Percentiles rank a stretch among this genome's conserved stretches.
Evolutionary conservation across 2,888 invertebrate genomes (phyloP).

Genomic region (Andrena dorsata): DNA sequence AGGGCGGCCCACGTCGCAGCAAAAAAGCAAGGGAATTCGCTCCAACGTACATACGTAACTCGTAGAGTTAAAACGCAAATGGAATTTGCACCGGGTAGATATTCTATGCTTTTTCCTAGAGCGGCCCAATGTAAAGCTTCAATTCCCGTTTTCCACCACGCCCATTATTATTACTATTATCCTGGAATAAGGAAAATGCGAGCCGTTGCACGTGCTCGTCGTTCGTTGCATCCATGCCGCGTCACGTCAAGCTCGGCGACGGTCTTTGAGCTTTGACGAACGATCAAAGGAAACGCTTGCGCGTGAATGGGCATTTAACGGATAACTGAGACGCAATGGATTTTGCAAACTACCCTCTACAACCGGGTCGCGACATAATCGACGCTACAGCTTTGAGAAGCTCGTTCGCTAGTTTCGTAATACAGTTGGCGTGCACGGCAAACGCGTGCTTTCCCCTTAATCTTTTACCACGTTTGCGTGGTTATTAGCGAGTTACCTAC

Average conservation of each 20-base stretch:
- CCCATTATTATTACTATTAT: conserved; percentile 49
- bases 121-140: not conserved
- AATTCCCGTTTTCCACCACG: conserved; percentile 11
- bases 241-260: not conserved
- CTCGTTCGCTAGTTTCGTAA: too few relatives aligned
- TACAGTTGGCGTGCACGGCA: too few relatives aligned
- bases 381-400: too few relatives aligned
- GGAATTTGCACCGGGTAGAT: conserved; percentile 9
- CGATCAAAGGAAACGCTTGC: not conserved
- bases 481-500: too few relatives aligned
- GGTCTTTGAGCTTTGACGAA: not conserved
- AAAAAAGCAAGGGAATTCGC: not conserved
- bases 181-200: not conserved
- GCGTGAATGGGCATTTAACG: not conserved
- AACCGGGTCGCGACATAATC: too few relatives aligned
- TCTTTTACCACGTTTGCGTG: too few relatives aligned
- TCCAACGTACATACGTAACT: not conserved
- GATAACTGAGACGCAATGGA: not conserved
- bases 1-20: too few relatives aligned
- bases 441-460: too few relatives aligned
- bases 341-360: too few relatives aligned
- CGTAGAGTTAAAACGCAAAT: conserved; percentile 5
- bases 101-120: not conserved
- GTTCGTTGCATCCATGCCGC: not conserved
- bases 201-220: not conserved